Conservation (phyloP, 2,797 vertebrate genomes). For the Alcedo quadribrachys region DNA sequence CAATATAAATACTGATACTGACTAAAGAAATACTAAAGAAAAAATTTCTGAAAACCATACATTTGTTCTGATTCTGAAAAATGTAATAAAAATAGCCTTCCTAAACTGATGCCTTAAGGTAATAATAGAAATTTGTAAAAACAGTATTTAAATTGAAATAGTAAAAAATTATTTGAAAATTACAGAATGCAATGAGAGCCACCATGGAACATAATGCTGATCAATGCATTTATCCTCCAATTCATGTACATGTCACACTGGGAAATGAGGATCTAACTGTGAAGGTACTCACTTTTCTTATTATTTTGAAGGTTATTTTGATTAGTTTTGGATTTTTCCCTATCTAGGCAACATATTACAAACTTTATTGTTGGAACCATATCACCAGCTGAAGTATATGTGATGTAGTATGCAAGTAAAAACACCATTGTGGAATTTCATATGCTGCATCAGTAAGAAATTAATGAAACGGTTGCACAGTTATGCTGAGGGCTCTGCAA, state of each 20-base stretch:
- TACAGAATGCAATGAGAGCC: conserved; percentile 97
- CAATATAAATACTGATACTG: background rate
- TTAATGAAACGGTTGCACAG: background rate
- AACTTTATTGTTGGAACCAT: background rate
- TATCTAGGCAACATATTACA: background rate
- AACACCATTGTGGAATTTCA: background rate
- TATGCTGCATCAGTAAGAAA: background rate
- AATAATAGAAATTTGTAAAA: background rate
- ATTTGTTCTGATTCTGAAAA: background rate
- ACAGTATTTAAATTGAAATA: background rate
- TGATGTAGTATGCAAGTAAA: background rate
- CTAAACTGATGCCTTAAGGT: background rate
- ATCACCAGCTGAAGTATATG: background rate
- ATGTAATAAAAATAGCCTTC: background rate
- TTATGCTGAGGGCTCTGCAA: background rate
- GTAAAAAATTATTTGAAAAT: conserved; percentile 24
- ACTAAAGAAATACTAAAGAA: background rate
- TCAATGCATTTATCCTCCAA: conserved; percentile 85
- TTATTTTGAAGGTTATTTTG: background rate
- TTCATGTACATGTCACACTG: conserved; percentile 87
- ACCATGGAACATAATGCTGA: conserved; percentile 94
- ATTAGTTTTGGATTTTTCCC: background rate
- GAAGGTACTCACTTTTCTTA: conserved; percentile 80
- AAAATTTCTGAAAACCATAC: background rate
- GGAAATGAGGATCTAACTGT: conserved; percentile 94